Base-by-base conservation (phyloP, 2,888 invertebrate species). In the Baronia brevicornis region DNA sequence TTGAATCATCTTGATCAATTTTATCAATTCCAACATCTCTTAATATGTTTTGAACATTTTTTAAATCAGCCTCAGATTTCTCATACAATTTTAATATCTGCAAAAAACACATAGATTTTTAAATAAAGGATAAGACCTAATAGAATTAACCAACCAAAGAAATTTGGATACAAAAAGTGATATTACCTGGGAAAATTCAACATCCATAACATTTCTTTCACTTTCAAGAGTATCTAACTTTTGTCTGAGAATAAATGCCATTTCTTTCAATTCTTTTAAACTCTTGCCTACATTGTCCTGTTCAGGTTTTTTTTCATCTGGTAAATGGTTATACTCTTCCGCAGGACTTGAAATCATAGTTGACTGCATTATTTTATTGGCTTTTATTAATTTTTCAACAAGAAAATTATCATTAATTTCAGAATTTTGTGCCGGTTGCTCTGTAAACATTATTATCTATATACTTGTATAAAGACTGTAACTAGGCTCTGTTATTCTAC, bases 41-140 rank as follows among this genome's bases (percentile, higher is more conserved):
- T 9, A 82, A 39, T 39, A 79, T 77, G 37, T 65, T 68, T 42
- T 69, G 54, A 28, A 79, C 60, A 61, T 72, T 71, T 52, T 62
- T 67, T 34, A 74, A 54, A 78, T 90, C 60, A 70, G 85, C 60
- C 80, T 85, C 60, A 84, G 65, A 62, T 44, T 56, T 67, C 46
- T 77, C 75, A 66, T 60, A 60, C 21, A 67, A 66, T 44, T 77
- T 77, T 44, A 63, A 60, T 4, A 61, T 67, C 84, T 84, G 51
- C 26, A 63, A 27, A 12, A 15, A 12, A 28, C 2, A 17, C 5
- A n/a, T n/a, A n/a, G n/a, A n/a, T n/a, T n/a, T n/a, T n/a, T n/a
- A n/a, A n/a, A n/a, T n/a, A n/a, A n/a, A n/a, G n/a, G n/a, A n/a
- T n/a, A n/a, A n/a, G n/a, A n/a, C n/a, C n/a, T n/a, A n/a, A n/a